Evolutionary conservation across 2,797 vertebrate genomes (phyloP).

Genomic region (Sebastes taczanowskii): DNA sequence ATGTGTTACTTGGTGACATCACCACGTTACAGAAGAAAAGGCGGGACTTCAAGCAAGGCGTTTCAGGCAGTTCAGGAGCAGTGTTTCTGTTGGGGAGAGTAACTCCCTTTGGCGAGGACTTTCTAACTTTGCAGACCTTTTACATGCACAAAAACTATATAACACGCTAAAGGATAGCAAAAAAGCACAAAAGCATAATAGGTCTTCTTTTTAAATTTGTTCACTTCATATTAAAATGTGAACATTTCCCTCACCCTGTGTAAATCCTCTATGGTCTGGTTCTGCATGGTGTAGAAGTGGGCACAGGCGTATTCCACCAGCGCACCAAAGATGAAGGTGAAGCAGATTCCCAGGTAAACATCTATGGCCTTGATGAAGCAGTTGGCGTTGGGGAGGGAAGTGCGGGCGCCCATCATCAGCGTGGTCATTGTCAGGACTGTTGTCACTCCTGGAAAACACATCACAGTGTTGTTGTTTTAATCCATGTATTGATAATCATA

Average conservation of each 20-base stretch:
- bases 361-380: constrained; percentile 99
- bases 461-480: neutral
- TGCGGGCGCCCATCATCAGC: constrained; percentile 93
- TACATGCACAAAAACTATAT: no score
- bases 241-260: constrained; percentile 68
- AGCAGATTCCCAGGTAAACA: constrained; percentile 92
- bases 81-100: no score
- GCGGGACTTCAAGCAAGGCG: no score
- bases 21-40: no score
- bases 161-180: no score
- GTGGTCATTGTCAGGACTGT: constrained; percentile 98
- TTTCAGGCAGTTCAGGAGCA: no score
- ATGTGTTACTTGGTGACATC: no score
- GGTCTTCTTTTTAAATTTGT: neutral
- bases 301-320: constrained; percentile 91
- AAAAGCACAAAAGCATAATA: no score
- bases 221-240: neutral
- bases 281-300: constrained; percentile 89
- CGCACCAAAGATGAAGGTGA: constrained; percentile 93
- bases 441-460: constrained; percentile 86
- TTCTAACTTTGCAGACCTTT: no score
- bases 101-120: no score
- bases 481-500: neutral
- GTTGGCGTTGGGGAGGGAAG: constrained; percentile 91
- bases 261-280: constrained; percentile 76